These are phyloP conservation scores for Taenaris catops DNA, from an alignment of 2,888 invertebrate species.

Conservation along the genomic window DNA sequence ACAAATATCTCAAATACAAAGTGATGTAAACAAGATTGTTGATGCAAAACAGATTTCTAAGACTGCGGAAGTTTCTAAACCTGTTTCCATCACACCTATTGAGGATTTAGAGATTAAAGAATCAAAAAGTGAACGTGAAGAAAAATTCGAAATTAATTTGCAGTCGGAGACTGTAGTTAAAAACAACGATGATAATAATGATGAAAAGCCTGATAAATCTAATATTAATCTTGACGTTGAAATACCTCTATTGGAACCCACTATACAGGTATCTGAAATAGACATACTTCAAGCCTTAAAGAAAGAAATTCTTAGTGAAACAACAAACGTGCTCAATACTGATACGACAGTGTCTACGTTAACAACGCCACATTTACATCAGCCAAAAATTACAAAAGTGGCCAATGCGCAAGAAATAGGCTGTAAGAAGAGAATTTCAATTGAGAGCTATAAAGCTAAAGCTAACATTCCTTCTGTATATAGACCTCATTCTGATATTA, in stretches of 20 bases:
- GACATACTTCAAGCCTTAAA: slow-evolving; percentile 70
- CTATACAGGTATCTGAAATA: slow-evolving; percentile 55
- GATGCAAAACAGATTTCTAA: too few species aligned
- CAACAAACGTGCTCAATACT: slow-evolving; percentile 40
- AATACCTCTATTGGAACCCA: slow-evolving; percentile 18
- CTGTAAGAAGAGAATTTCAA: slow-evolving; percentile 65
- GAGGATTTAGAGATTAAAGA: too few species aligned
- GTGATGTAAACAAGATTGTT: too few species aligned
- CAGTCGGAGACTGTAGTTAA: too few species aligned
- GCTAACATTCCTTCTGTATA: slow-evolving; percentile 28
- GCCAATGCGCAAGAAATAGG: slow-evolving; percentile 46
- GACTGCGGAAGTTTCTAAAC: too few species aligned
- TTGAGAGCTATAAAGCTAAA: slow-evolving; percentile 71
- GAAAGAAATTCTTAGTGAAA: slow-evolving; percentile 65
- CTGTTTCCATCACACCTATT: too few species aligned
- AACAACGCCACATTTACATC: slow-evolving; percentile 55
- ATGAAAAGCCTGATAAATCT: neutral
- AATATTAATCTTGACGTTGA: neutral
- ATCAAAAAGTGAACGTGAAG: too few species aligned
- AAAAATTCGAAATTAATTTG: too few species aligned
- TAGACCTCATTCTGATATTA: slow-evolving; percentile 29
- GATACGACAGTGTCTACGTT: slow-evolving; percentile 25
- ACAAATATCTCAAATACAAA: too few species aligned
- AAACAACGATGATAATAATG: slow-evolving; percentile 6
- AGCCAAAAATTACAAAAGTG: slow-evolving; percentile 64